Base-by-base conservation (phyloP, 1,140 invertebrate species). In the Brachionus rotundiformis region DNA sequence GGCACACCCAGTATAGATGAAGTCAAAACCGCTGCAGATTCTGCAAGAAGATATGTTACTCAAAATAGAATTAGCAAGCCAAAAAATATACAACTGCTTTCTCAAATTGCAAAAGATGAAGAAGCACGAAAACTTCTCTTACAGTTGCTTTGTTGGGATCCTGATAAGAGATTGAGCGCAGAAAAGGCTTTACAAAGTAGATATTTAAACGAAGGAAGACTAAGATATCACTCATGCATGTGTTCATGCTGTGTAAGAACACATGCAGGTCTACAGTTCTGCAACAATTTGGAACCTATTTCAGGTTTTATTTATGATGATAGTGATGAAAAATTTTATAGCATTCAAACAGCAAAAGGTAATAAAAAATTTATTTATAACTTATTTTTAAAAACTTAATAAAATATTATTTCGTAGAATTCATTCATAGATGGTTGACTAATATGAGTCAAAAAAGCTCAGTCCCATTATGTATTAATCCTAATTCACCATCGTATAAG, bases 171-270 rank as follows among this genome's bases (percentile, higher is more conserved):
- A 85, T 95, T 98, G 86, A 93, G 92, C 6, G 95, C 98, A 61
- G 92, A 93, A 41, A 94, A 98, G 87, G 96, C 97, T 5, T 90
- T 99, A 83, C 92, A 93, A 82, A 96, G 98, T 90, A 94, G 95
- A 11, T 99, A 98, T 89, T 90, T 99, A 81, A 95, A 98, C 86
- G 97, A 99, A 88, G 97, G 97, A 65, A 91, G 97, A 83, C 90
- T 99, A 83, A 91, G 97, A 84, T 99, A 98, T 89, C 97, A 99
- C 89, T 98, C 96, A 49, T 99, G 97, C 88, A 99, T 99, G 97
- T 99, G 97, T 90, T 93, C 93, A 85, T 99, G 97, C 88, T 99
- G 97, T 89, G 83, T 85, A 82, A 93, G 91, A 84, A 92, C 81
- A 3, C 33, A 68, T 33, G 71, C 47, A 10, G 75, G 71, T 23